These are phyloP conservation scores for Dryobotodes eremita DNA, from an alignment of 2,888 invertebrate species.

Conservation along the genomic window DNA sequence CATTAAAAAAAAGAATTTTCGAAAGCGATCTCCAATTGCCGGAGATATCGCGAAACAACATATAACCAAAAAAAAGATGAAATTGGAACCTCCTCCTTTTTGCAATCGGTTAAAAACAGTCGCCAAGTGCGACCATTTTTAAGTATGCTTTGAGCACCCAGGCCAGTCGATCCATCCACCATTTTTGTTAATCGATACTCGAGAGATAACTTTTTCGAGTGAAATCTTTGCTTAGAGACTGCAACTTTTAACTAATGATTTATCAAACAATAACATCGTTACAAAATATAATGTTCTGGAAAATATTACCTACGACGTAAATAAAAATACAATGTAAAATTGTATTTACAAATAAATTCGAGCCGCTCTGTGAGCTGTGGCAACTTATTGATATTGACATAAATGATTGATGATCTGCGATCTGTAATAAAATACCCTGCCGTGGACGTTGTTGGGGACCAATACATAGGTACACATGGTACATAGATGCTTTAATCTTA, in stretches of 20 bases:
- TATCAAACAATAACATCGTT: not conserved
- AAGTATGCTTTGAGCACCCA: not conserved
- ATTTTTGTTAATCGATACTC: not conserved
- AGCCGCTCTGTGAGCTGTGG: slow-evolving; percentile 6
- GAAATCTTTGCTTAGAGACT: not conserved
- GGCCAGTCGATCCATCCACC: not conserved
- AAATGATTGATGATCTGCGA: slow-evolving; percentile 50
- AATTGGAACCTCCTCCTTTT: no score
- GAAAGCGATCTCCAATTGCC: no score
- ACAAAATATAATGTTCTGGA: not conserved
- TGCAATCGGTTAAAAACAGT: no score
- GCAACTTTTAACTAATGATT: no score
- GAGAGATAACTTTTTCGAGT: no score
- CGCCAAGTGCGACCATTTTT: not conserved
- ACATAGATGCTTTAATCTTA: not conserved
- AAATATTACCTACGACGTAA: not conserved
- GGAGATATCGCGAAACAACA: no score
- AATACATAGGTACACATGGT: not conserved
- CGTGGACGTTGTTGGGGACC: slow-evolving; percentile 27
- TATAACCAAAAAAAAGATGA: no score
- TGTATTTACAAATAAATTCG: slow-evolving; percentile 46
- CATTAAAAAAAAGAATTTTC: no score
- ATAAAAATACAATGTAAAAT: slow-evolving; percentile 5
- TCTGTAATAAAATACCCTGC: slow-evolving; percentile 37
- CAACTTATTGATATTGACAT: slow-evolving; percentile 51